Evolutionary conservation across 2,113 vertebrate genomes (phyloP).

Genomic region (Thamnophis sirtalis): DNA sequence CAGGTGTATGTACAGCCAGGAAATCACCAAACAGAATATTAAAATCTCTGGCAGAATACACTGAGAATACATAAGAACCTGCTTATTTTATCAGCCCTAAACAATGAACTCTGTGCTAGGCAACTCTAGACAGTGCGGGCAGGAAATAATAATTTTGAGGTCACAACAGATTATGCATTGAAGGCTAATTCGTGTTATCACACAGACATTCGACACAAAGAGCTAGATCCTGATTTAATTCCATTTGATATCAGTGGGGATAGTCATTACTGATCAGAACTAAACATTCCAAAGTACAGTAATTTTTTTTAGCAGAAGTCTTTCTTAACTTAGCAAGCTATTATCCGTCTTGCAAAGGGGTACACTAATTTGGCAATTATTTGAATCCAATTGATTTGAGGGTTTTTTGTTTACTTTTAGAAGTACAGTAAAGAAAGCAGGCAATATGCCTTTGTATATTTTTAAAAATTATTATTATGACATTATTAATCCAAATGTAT

Average conservation of each 20-base stretch:
- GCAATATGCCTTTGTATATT: neutral
- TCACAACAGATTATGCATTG: neutral
- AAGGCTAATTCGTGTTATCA: neutral
- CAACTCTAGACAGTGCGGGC: too few relatives aligned
- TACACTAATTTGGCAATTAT: neutral
- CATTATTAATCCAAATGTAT: neutral
- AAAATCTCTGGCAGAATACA: slow-evolving; percentile 18
- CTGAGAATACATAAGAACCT: neutral
- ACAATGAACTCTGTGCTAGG: neutral
- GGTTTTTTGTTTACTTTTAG: neutral
- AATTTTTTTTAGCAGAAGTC: too few relatives aligned
- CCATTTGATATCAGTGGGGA: neutral
- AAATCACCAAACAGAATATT: slow-evolving; percentile 37
- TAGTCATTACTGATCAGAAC: neutral
- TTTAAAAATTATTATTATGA: neutral
- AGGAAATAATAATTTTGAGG: neutral
- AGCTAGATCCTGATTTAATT: neutral
- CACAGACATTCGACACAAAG: neutral
- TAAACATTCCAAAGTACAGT: neutral
- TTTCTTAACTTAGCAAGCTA: neutral
- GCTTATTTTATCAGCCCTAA: neutral
- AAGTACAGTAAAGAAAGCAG: neutral
- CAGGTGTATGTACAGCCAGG: neutral
- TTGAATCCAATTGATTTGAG: neutral
- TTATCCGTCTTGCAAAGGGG: neutral